phyloP scores from a whole-genome alignment of 2,113 vertebrate species.

The Notothenia coriiceps region DNA sequence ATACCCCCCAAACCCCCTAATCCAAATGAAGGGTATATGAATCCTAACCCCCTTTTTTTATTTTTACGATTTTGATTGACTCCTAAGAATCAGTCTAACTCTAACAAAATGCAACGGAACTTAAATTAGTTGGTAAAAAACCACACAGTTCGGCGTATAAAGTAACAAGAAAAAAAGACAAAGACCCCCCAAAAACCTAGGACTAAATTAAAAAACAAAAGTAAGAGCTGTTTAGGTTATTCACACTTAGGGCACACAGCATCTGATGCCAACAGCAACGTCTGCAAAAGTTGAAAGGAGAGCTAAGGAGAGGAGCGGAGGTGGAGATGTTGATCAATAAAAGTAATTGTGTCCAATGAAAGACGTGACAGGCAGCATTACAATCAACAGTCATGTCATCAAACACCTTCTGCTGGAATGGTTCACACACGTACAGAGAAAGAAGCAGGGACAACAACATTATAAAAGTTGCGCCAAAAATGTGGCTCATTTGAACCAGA shows the following conservation, averaged over 20 bases:
- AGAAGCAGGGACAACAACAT: background rate
- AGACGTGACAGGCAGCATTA: conserved; percentile 56
- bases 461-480: conserved; percentile 33
- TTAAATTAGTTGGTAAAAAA: too few relatives aligned
- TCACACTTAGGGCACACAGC: background rate
- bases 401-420: conserved; percentile 1
- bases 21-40: too few relatives aligned
- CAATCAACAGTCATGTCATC: conserved; percentile 53
- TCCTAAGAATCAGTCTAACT: too few relatives aligned
- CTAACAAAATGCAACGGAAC: too few relatives aligned
- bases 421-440: background rate
- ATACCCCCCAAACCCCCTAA: too few relatives aligned
- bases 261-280: conserved; percentile 40
- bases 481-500: conserved; percentile 1
- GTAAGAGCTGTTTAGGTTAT: too few relatives aligned
- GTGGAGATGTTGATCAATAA: conserved; percentile 62
- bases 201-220: too few relatives aligned
- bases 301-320: conserved; percentile 44
- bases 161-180: too few relatives aligned
- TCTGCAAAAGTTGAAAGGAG: conserved; percentile 56
- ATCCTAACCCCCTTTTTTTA: too few relatives aligned
- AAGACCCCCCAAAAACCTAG: too few relatives aligned
- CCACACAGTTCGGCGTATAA: too few relatives aligned
- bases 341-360: conserved; percentile 70
- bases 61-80: too few relatives aligned